Evolutionary conservation across 2,888 invertebrate species (phyloP), one percentile per base, ranked within the genome.

Genomic region (Phalera bucephala): DNA sequence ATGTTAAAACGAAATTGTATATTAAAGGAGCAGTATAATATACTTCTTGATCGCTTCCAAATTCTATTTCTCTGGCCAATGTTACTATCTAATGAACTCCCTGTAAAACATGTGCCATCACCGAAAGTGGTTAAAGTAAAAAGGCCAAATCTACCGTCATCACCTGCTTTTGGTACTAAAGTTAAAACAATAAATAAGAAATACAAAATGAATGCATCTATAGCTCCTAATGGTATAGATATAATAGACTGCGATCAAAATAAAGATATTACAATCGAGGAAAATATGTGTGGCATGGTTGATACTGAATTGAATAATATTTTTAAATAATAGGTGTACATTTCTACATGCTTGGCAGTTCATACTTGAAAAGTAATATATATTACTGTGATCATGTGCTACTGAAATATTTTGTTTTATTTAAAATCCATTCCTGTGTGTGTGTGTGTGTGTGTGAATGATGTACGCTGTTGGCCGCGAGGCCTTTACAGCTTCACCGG

Each of bases 11-110:
- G 50, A 40, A 81, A 78, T 60, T 0, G 12, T 2, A 4, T 62
- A 10, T 57, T 83, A 6, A 67, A 63, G 28, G 52, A 72, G 0
- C 66, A 75, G 21, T 33, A 76, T 31, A 43, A 54, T 17, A 17
- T 45, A 4, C 56, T 81, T 17, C 55, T 75, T 46, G 77, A 80
- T 35, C 58, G 84, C 6, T 77, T 81, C 39, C 69, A 75, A 44
- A 31, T 47, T 19, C 50, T 85, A 26, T 84, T 84, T 34, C 40
- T 80, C 19, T 83, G 81, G 80, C 81, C 85, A 8, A 59, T 83
- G 68, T 41, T 83, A 19, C 59, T 84, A n/a, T 79, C 85, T 0
- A 79, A 77, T 52, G 67, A 64, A 40, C 8, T 21, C 2, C 57
- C 54, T 1, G 1, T 2, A 1, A 1, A 4, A n/a, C 9, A 4